phyloP scores from a whole-genome alignment of 2,113 vertebrate genomes.

The Microtus pennsylvanicus region DNA sequence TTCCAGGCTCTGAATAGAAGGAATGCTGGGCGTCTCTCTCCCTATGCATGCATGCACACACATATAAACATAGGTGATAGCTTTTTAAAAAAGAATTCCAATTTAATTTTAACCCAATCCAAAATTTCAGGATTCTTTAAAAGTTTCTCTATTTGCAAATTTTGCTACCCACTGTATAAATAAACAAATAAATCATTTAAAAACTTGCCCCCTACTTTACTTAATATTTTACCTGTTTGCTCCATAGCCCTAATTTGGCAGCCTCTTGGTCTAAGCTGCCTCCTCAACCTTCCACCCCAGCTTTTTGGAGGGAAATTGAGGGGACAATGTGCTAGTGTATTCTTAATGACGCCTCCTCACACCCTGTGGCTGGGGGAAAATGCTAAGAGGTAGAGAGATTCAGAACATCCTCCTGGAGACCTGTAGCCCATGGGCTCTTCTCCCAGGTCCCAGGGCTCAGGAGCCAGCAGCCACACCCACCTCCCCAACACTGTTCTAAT shows the following conservation, averaged over 20 bases:
- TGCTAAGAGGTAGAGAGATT: neutral
- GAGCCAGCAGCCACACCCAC: neutral
- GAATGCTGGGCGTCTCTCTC: neutral
- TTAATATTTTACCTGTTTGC: neutral
- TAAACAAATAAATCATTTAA: neutral
- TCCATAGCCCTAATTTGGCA: neutral
- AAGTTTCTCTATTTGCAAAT: neutral
- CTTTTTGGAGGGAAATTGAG: neutral
- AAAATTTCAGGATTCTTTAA: neutral
- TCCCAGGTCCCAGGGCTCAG: neutral
- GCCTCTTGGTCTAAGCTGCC: neutral
- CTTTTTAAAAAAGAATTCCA: neutral
- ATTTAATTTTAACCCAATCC: neutral
- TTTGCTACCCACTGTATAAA: neutral
- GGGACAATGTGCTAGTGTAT: too few species aligned
- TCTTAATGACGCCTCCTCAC: neutral
- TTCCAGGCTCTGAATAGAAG: neutral
- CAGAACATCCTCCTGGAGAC: neutral
- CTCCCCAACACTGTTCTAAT: conserved; percentile 6
- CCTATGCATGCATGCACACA: neutral
- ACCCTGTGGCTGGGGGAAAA: neutral
- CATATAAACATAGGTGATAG: neutral
- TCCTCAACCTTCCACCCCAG: neutral
- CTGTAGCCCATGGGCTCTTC: neutral
- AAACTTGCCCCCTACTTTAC: neutral